A percentile compares a stretch with the other conserved stretches of the same genome.
These are phyloP conservation scores for Pocota personata DNA, from an alignment of 2,888 invertebrate genomes.

Conservation along the genomic window DNA sequence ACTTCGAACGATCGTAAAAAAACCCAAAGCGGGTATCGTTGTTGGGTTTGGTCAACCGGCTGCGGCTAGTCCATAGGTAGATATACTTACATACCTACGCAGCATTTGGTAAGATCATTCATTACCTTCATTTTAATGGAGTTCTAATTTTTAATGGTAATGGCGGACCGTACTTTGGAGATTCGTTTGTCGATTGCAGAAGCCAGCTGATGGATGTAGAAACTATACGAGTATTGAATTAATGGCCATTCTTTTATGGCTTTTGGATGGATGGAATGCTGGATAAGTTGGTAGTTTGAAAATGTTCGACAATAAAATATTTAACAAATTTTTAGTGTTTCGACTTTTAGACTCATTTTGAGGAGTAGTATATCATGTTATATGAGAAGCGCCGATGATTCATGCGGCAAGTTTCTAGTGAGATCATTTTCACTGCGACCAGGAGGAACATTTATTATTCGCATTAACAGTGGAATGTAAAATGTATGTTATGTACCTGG, in stretches of 20 bases:
- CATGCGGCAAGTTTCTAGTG: background rate
- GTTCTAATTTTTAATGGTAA: conserved; percentile 59
- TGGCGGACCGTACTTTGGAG: conserved; percentile 29
- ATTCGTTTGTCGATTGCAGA: conserved; percentile 32
- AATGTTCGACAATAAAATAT: background rate
- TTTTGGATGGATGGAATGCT: background rate
- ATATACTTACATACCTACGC: background rate
- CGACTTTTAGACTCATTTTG: background rate
- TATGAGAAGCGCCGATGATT: background rate
- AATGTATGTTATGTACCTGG: too few relatives aligned
- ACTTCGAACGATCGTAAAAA: conserved; percentile 46
- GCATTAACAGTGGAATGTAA: too few relatives aligned
- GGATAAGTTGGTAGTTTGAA: background rate
- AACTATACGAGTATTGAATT: background rate
- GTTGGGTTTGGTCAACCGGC: conserved; percentile 9
- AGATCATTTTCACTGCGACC: background rate
- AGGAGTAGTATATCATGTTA: background rate
- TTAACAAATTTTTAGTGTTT: background rate
- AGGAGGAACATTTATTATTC: too few relatives aligned
- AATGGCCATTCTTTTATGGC: conserved; percentile 9
- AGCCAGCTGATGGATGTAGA: conserved; percentile 17
- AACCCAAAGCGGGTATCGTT: background rate
- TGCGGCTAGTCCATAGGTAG: background rate
- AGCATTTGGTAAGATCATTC: background rate
- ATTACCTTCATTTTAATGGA: conserved; percentile 31